Percentiles rank a stretch among this genome's conserved stretches.
These are phyloP conservation scores for Hypercompe scribonia DNA, from an alignment of 2,888 invertebrate species.

Conservation along the genomic window DNA sequence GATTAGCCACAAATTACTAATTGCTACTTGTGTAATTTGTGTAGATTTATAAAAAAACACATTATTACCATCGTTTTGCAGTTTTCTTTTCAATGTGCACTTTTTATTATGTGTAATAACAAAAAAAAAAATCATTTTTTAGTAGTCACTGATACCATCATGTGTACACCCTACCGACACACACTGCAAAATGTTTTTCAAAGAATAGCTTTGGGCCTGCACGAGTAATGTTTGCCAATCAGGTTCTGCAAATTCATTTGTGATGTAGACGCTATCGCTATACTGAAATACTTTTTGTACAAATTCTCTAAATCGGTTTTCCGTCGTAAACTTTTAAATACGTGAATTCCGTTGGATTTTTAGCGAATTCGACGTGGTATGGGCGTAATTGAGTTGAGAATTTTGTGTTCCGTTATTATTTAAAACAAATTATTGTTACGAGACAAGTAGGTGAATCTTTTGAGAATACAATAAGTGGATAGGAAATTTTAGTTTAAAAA, in stretches of 20 bases:
- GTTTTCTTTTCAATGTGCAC: neutral
- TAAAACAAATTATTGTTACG: neutral
- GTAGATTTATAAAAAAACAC: too few relatives aligned
- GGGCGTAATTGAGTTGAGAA: constrained; percentile 1
- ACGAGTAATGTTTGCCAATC: constrained; percentile 39
- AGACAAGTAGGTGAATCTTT: neutral
- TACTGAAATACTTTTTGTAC: constrained; percentile 32
- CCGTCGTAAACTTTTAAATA: constrained; percentile 12
- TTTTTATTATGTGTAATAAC: neutral
- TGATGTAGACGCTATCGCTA: constrained; percentile 18
- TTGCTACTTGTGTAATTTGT: too few relatives aligned
- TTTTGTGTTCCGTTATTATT: constrained; percentile 2
- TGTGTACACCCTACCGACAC: constrained; percentile 27
- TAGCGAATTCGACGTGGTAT: constrained; percentile 7
- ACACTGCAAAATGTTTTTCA: constrained; percentile 41
- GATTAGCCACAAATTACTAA: too few relatives aligned
- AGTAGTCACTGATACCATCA: neutral
- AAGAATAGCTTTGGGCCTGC: constrained; percentile 12
- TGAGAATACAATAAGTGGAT: neutral
- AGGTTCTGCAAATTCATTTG: constrained; percentile 42
- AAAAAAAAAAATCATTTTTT: neutral
- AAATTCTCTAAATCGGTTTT: constrained; percentile 32
- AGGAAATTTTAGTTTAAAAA: neutral
- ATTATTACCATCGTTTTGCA: too few relatives aligned
- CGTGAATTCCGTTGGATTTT: constrained; percentile 8